A percentile compares a stretch with the other conserved stretches of the same genome.
Conservation (phyloP, 2,888 invertebrate species). For the Xestoiulus laeticollis region DNA sequence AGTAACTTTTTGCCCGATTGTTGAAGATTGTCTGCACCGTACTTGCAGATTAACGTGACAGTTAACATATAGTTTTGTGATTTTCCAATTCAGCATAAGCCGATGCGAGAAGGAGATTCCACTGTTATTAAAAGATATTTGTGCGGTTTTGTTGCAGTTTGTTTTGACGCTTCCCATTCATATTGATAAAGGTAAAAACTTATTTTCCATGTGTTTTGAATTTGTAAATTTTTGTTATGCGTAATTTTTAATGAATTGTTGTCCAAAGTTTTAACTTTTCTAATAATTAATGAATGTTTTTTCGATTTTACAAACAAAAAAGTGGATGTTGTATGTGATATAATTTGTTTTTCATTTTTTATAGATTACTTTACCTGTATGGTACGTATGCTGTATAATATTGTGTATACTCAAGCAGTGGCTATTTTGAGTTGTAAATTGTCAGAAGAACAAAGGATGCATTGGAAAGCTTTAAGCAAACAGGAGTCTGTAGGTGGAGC, state of each 20-base stretch:
- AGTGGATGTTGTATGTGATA: too few species aligned
- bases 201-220: background rate
- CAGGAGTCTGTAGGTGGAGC: conserved; percentile 39
- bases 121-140: conserved; percentile 84
- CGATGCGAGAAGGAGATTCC: conserved; percentile 74
- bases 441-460: conserved; percentile 62
- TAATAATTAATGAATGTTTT: too few species aligned
- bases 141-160: conserved; percentile 85
- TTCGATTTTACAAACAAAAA: background rate
- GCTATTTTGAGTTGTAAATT: conserved; percentile 72
- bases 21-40: background rate
- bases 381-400: conserved; percentile 86
- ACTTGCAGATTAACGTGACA: too few species aligned
- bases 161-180: conserved; percentile 84
- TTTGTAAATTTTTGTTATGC: conserved; percentile 33
- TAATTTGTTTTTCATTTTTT: conserved; percentile 59
- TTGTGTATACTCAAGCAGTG: conserved; percentile 88
- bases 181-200: conserved; percentile 84
- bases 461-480: conserved; percentile 61
- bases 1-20: too few species aligned
- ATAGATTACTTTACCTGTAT: conserved; percentile 88
- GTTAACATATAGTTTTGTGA: too few species aligned
- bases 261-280: too few species aligned
- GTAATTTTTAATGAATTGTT: too few species aligned
- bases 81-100: too few species aligned